Base-by-base conservation (phyloP, 2,888 invertebrate species). In the Lomographa bimaculata region DNA sequence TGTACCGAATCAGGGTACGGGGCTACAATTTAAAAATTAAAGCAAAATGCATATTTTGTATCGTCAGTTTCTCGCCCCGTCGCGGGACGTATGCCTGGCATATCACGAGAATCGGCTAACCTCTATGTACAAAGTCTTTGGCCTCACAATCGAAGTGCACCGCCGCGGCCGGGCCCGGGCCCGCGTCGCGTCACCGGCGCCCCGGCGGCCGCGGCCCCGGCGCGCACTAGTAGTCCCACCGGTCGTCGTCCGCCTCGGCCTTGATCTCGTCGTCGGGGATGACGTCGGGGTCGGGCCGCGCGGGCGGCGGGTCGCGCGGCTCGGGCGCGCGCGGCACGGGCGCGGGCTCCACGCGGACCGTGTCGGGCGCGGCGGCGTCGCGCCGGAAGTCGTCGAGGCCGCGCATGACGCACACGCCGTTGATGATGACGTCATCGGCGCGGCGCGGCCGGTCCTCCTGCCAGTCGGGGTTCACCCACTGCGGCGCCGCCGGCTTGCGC, bases 391-490 rank as follows among this genome's bases (percentile, higher is more conserved):
- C 94, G 56, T 94, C 95, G n/a, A n/a, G n/a, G 41, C 95, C 93
- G 58, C 95, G 93, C 95, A 97, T 96, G 3, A 97, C 97, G 71
- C 97, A 97, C 11, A 97, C 97, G 0, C 97, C 97, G 71, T 97
- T 97, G 61, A 97, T 97, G 66, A 97, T 97, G 11, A 96, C 96
- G 71, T 96, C 96, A 64, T 94, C 94, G 49, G 80, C 87, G 66
- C 76, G 84, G 24, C 89, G 79, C 7, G 90, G 89, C 55, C 90
- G 90, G 54, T 91, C 91, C 68, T 95, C 95, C 67, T 95, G 95
- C 95, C 96, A 96, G 61, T 96, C 96, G 3, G 98, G 98, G 79
- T 98, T 98, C 2, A 98, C 97, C 97, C 98, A 98, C 82, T 98
- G 98, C 1, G 98, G 98, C 34, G 98, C 97, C 1, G 97, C 97